These are phyloP conservation scores for Eupeodes corollae DNA, from an alignment of 1,140 invertebrate genomes.

Conservation along the genomic window DNA sequence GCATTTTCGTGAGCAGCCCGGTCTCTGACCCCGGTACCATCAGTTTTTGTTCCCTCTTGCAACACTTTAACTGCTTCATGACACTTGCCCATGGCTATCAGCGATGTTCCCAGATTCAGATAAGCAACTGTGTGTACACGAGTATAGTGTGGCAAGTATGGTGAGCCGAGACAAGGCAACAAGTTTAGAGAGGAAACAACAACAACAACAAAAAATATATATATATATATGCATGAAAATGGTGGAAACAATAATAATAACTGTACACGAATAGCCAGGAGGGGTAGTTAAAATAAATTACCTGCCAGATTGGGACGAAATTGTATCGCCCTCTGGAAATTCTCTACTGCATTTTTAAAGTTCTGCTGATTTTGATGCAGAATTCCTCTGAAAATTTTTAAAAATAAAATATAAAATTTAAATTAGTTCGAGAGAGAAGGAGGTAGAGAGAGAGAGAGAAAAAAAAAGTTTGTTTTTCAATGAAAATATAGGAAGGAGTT, in stretches of 20 bases:
- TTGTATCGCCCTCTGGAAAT: constrained; percentile 85
- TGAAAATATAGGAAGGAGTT: too few relatives aligned
- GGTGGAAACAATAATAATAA: neutral
- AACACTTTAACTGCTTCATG: constrained; percentile 76
- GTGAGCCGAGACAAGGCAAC: neutral
- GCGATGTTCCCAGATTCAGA: constrained; percentile 81
- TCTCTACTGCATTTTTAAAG: constrained; percentile 79
- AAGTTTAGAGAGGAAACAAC: too few relatives aligned
- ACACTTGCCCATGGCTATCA: constrained; percentile 67
- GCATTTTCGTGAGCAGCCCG: constrained; percentile 79
- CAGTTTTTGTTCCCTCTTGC: constrained; percentile 66
- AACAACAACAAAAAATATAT: neutral
- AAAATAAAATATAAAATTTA: neutral
- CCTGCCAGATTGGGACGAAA: constrained; percentile 87
- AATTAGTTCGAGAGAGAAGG: too few relatives aligned
- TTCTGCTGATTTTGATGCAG: constrained; percentile 81
- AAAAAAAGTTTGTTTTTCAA: too few relatives aligned
- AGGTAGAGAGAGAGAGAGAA: too few relatives aligned
- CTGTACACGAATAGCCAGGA: neutral
- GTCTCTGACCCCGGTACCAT: constrained; percentile 79
- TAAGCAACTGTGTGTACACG: constrained; percentile 71
- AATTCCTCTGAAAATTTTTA: constrained; percentile 71
- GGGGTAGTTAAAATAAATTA: constrained; percentile 47
- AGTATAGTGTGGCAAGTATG: too few relatives aligned
- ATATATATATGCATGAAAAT: neutral